phyloP scores from a whole-genome alignment of 2,797 vertebrate species.

The Psittacula derbiana region DNA sequence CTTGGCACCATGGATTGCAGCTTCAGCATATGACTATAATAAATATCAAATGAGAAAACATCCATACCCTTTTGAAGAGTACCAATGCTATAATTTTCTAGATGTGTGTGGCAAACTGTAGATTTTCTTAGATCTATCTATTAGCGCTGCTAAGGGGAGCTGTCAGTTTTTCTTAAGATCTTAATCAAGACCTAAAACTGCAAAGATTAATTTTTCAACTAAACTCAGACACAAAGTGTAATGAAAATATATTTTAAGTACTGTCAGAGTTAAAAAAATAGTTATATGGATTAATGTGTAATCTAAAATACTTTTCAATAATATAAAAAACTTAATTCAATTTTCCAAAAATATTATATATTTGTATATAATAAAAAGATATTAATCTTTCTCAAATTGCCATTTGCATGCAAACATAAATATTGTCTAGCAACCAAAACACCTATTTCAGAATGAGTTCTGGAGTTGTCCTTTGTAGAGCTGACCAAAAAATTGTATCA shows the following conservation, averaged over 20 bases:
- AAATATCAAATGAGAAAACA: not conserved
- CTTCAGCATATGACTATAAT: not conserved
- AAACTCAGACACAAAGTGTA: not conserved
- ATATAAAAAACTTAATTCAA: not conserved
- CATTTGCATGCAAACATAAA: accelerated
- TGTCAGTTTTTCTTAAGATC: not conserved
- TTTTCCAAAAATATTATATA: not conserved
- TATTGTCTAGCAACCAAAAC: not conserved
- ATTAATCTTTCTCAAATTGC: not conserved
- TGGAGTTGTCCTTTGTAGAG: not conserved
- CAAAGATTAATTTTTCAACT: not conserved
- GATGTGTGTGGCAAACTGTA: not conserved
- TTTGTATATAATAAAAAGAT: not conserved
- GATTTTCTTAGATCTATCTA: not conserved
- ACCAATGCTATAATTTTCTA: not conserved
- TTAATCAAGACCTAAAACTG: not conserved
- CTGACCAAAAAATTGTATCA: not conserved
- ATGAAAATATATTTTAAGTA: not conserved
- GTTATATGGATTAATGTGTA: not conserved
- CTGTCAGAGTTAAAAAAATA: not conserved
- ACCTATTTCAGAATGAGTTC: not conserved
- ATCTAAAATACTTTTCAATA: not conserved
- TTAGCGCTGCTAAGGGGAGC: not conserved
- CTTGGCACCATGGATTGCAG: not conserved
- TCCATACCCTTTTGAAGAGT: not conserved